phyloP scores from a whole-genome alignment of 2,797 vertebrate genomes.

The Spondyliosoma cantharus region DNA sequence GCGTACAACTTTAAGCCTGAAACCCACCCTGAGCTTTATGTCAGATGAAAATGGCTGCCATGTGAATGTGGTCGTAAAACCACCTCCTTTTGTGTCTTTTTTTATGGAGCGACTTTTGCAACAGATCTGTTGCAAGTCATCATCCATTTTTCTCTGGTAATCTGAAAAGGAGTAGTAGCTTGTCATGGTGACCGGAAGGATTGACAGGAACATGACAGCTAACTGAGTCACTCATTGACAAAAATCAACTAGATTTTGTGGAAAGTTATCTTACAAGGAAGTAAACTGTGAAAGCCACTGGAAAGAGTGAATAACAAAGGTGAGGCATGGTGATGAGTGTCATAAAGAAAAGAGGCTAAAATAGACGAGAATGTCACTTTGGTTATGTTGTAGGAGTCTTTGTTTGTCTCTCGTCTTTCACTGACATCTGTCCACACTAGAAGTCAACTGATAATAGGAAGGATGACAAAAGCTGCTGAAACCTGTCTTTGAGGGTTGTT shows the following conservation, averaged over 20 bases:
- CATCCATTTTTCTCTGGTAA: background rate
- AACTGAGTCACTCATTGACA: conserved; percentile 5
- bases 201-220: background rate
- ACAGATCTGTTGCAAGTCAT: no score
- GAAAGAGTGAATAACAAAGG: background rate
- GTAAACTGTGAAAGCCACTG: background rate
- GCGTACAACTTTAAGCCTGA: no score
- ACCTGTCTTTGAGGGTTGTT: background rate
- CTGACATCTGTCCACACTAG: background rate
- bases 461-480: conserved; percentile 19
- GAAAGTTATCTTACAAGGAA: background rate
- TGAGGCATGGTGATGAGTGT: background rate
- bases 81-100: no score
- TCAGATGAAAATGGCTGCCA: no score
- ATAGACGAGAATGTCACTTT: background rate
- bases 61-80: no score
- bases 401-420: background rate
- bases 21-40: no score
- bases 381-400: background rate
- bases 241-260: background rate
- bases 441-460: background rate
- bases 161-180: background rate
- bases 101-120: no score
- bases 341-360: background rate
- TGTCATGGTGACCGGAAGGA: background rate